Evolutionary conservation across 2,113 vertebrate species (phyloP), one percentile per base, ranked within the genome.

Genomic region (Ceyx cyanopectus): DNA sequence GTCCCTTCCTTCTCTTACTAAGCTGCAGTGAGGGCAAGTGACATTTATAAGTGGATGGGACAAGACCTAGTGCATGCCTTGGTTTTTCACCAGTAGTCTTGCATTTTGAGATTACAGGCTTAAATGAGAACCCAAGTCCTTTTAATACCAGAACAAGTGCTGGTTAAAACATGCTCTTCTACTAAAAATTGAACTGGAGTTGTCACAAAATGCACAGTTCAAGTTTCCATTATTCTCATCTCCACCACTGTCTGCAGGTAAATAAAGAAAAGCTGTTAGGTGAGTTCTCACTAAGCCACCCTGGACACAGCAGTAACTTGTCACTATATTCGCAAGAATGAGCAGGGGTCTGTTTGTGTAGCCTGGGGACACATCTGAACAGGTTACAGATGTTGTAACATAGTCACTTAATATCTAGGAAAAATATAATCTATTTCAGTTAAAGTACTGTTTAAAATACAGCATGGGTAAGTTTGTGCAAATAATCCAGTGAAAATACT

Each of bases 291-390:
- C 3, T 48, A 7, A 6, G 8, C 30, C 24, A 50, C 24, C 53
- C 77, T 48, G 40, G 56, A 32, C 62, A 30, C 29, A 3, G 4
- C 3, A 40, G 2, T 21, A 32, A 13, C 23, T 56, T 34, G 8
- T 43, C 34, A 4, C 7, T 88, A 54, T 70, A 66, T 66, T 20
- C 0, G 0, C 40, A 32, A 3, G 67, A 58, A 27, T 1, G 1
- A 34, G 51, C 61, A 63, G 68, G 1, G 37, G n/a, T 37, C 74
- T 70, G 46, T 46, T 18, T 45, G 62, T 29, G 5, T 23, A 7
- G 41, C 21, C 18, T 3, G 22, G 9, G 20, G 24, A 8, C 0
- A 0, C 34, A 1, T 56, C 51, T 13, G 77, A 50, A 22, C 61
- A 68, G 32, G 40, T 30, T 54, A 32, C 62, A 48, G 34, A n/a